Percentiles rank a stretch among this genome's conserved stretches.
phyloP scores from a whole-genome alignment of 2,113 vertebrate genomes.

The Lota lota region DNA sequence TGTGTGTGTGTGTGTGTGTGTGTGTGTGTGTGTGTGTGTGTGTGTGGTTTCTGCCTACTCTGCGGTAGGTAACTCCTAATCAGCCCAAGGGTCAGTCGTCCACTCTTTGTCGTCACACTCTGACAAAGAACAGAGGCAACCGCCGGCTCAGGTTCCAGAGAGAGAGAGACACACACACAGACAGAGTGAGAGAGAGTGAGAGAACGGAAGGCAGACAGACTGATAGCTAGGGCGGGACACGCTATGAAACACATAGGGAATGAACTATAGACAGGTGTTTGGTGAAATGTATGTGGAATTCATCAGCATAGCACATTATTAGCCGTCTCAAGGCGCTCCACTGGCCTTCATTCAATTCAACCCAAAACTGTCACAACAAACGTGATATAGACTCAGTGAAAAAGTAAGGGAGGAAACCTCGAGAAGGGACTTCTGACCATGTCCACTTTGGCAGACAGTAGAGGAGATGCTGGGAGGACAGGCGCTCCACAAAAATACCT shows the following conservation, averaged over 20 bases:
- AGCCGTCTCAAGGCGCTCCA: too few relatives aligned
- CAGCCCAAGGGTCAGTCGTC: conserved; percentile 46
- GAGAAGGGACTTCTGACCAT: too few relatives aligned
- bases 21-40: conserved; percentile 17
- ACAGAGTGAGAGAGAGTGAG: neutral
- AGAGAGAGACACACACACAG: conserved; percentile 2
- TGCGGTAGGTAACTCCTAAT: conserved; percentile 67
- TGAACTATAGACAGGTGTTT: neutral
- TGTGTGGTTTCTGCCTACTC: conserved; percentile 28
- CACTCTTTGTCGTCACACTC: conserved; percentile 54
- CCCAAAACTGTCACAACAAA: too few relatives aligned
- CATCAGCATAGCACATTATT: too few relatives aligned
- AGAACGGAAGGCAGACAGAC: neutral
- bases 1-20: conserved; percentile 18
- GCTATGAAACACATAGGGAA: neutral
- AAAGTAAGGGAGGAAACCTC: too few relatives aligned
- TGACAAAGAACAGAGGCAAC: conserved; percentile 51
- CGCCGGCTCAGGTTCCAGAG: conserved; percentile 53
- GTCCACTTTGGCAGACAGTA: neutral
- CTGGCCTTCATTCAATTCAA: too few relatives aligned
- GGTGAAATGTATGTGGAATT: too few relatives aligned
- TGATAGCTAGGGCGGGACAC: neutral
- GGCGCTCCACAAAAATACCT: neutral
- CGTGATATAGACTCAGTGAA: too few relatives aligned
- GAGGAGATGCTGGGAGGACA: neutral